Conservation (phyloP, 64 coral and sea anemone genomes). For the Pachyseris speciosa region DNA sequence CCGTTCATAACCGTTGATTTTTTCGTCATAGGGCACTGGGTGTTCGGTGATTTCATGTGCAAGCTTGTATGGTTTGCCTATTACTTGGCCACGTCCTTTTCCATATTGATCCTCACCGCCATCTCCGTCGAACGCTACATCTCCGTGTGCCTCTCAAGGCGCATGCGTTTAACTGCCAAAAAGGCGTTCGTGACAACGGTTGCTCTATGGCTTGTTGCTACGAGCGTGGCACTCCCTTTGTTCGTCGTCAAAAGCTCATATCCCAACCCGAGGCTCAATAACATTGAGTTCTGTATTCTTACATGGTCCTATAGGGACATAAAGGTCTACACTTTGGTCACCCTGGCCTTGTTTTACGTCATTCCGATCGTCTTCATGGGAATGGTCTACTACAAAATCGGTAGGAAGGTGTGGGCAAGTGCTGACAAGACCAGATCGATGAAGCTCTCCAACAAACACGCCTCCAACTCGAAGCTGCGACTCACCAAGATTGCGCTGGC, state of each 20-base stretch:
- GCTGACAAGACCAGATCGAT: conserved; percentile 67
- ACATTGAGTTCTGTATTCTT: conserved; percentile 32
- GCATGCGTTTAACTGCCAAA: conserved; percentile 28
- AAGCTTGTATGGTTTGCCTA: conserved; percentile 58
- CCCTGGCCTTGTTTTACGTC: conserved; percentile 63
- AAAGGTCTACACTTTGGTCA: conserved; percentile 45
- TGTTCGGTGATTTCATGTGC: conserved; percentile 82
- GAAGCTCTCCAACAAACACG: conserved; percentile 35
- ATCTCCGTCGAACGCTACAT: conserved; percentile 81
- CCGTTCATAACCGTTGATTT: conserved; percentile 79
- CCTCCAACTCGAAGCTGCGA: conserved; percentile 71
- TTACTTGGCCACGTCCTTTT: conserved; percentile 66
- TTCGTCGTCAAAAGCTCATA: conserved; percentile 44
- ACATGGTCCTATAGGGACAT: conserved; percentile 2
- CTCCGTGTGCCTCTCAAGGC: conserved; percentile 68
- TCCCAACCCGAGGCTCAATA: not conserved
- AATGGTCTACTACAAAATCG: conserved; percentile 79
- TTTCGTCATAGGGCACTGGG: conserved; percentile 68
- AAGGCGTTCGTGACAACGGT: conserved; percentile 10
- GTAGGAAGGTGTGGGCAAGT: conserved; percentile 64
- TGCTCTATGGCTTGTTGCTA: conserved; percentile 59
- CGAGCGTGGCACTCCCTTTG: conserved; percentile 46
- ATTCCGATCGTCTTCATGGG: conserved; percentile 74
- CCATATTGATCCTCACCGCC: conserved; percentile 80
- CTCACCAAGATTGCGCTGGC: conserved; percentile 85